Evolutionary conservation across 1,140 invertebrate genomes (phyloP).

Genomic region (Tetramorium alpestre): DNA sequence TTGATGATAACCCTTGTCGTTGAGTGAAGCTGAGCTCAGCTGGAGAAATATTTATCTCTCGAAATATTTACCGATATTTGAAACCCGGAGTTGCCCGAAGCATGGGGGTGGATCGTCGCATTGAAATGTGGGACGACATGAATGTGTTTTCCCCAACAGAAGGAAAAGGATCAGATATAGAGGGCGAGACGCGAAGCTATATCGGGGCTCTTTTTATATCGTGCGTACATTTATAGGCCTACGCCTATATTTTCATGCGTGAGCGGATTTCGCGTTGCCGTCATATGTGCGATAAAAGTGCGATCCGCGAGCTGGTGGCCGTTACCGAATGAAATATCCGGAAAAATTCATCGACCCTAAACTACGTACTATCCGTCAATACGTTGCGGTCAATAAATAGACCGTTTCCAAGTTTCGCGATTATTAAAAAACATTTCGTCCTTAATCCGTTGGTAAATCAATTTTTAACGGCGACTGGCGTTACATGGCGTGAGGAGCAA

Average conservation of each 20-base stretch:
- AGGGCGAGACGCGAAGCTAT: background rate
- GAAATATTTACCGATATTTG: slow-evolving; percentile 15
- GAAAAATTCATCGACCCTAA: slow-evolving; percentile 31
- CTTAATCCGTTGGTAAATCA: background rate
- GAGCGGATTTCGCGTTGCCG: background rate
- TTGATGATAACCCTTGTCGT: background rate
- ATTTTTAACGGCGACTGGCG: background rate
- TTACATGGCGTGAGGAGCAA: background rate
- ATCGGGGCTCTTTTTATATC: background rate
- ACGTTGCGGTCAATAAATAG: slow-evolving; percentile 16
- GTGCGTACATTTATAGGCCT: background rate
- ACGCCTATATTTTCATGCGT: background rate
- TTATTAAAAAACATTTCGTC: background rate
- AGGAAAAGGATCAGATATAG: background rate
- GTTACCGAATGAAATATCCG: background rate
- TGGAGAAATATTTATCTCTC: slow-evolving; percentile 25
- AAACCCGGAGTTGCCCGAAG: background rate
- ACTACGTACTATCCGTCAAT: background rate
- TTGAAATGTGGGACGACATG: background rate
- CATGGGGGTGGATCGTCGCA: background rate
- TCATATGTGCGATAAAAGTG: background rate
- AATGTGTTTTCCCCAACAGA: background rate
- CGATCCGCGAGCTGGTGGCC: background rate
- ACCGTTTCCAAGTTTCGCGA: background rate
- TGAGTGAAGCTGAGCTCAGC: background rate